Evolutionary conservation across 92 coral and sea anemone genomes (phyloP).

Genomic region (Bergia sp.): DNA sequence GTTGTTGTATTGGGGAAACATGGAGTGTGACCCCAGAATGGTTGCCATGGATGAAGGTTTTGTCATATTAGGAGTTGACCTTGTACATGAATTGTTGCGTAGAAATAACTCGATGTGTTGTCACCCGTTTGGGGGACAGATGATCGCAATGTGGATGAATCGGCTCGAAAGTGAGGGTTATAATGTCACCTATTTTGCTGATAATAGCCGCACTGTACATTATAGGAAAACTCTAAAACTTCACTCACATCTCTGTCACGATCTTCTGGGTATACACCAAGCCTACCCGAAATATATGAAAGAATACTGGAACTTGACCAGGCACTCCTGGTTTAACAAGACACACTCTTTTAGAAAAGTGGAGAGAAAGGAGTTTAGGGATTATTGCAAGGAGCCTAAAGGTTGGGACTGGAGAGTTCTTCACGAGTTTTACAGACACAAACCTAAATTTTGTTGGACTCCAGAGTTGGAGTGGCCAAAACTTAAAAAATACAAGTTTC

Average conservation of each 20-base stretch:
- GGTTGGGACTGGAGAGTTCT: constrained; percentile 62
- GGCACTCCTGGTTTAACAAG: constrained; percentile 44
- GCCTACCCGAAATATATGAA: constrained; percentile 53
- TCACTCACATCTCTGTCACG: constrained; percentile 39
- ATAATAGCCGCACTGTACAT: constrained; percentile 45
- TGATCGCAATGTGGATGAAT: constrained; percentile 63
- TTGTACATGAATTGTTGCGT: constrained; percentile 42
- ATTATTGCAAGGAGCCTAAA: constrained; percentile 39
- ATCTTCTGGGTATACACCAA: constrained; percentile 59
- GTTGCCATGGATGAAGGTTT: constrained; percentile 63
- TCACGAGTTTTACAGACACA: constrained; percentile 29
- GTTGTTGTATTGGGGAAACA: constrained; percentile 57
- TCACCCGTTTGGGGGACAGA: constrained; percentile 57
- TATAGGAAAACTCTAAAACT: constrained; percentile 7
- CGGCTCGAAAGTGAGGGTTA: constrained; percentile 45
- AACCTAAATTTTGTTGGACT: constrained; percentile 59
- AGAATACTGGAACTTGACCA: constrained; percentile 57
- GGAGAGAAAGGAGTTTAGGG: constrained; percentile 28
- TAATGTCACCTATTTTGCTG: constrained; percentile 54
- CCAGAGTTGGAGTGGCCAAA: constrained; percentile 49
- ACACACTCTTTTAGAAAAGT: constrained; percentile 33
- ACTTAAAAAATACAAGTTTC: constrained; percentile 22
- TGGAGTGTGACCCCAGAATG: constrained; percentile 54
- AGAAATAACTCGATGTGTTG: constrained; percentile 56
- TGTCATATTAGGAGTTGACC: constrained; percentile 42